Evolutionary conservation across 2,113 vertebrate species (phyloP).

Genomic region (Cephalopterus ornatus): DNA sequence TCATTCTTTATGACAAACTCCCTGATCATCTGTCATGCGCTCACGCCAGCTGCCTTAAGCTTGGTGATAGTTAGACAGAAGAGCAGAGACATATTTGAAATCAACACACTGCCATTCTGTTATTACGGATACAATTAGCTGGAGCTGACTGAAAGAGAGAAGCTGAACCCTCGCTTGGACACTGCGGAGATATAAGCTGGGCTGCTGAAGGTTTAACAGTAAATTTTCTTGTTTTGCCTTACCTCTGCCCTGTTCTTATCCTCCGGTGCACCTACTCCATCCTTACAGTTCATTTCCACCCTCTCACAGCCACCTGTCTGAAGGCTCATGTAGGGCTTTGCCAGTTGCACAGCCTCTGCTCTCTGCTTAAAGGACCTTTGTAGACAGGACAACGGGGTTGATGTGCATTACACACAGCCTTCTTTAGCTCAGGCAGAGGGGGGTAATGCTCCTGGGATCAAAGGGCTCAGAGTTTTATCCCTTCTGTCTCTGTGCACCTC

Average conservation of each 20-base stretch:
- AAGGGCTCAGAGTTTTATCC: not conserved
- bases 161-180: not conserved
- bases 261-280: too few species aligned
- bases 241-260: not conserved
- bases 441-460: not conserved
- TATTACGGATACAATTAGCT: not conserved
- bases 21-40: not conserved
- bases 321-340: not conserved
- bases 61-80: not conserved
- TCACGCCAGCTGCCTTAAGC: accelerated
- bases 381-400: not conserved
- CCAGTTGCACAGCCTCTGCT: not conserved
- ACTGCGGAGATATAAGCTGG: not conserved
- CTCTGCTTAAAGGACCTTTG: not conserved
- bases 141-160: not conserved
- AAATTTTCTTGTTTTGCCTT: not conserved
- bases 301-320: not conserved
- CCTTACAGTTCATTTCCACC: not conserved
- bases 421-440: not conserved
- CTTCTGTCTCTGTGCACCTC: not conserved
- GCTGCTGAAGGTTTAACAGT: not conserved
- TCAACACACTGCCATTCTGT: not conserved
- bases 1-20: not conserved
- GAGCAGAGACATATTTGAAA: not conserved
- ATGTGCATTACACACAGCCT: not conserved